Percentiles rank a stretch among this genome's conserved stretches.
Evolutionary conservation across 2,797 vertebrate genomes (phyloP).

Genomic region (Pipistrellus nathusii): DNA sequence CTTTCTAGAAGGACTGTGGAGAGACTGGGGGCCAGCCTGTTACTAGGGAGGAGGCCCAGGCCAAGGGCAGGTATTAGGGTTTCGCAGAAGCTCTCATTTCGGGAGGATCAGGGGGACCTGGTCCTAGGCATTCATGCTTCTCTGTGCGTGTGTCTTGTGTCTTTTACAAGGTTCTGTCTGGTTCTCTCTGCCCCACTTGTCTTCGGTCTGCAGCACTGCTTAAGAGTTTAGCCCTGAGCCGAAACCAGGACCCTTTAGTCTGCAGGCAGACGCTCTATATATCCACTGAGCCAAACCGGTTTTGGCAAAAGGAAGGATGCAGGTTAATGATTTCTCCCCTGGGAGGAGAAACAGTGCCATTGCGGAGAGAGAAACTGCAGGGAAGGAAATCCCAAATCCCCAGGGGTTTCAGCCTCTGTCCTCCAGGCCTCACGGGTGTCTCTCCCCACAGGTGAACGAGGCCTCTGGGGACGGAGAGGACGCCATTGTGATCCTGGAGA

Average conservation of each 20-base stretch:
- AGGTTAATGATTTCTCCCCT: neutral
- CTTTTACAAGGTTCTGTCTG: neutral
- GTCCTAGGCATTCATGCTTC: neutral
- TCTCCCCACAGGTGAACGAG: slow-evolving; percentile 79
- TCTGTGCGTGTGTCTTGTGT: neutral
- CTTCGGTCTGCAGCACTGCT: neutral
- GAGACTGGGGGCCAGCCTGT: neutral
- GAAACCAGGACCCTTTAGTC: neutral
- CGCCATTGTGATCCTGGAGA: slow-evolving; percentile 95
- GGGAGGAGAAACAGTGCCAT: neutral
- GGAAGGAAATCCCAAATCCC: neutral
- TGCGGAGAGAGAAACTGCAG: neutral
- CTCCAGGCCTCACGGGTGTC: neutral
- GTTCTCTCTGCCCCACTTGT: neutral
- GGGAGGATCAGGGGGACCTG: neutral
- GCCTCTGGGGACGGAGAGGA: slow-evolving; percentile 87
- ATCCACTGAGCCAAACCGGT: no score
- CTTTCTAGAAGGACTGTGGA: neutral
- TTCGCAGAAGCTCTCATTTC: neutral
- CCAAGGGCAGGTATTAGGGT: neutral
- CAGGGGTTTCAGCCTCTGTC: neutral
- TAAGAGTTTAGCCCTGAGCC: neutral
- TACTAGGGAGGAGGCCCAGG: neutral
- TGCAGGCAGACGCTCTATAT: no score
- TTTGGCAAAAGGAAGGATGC: neutral